Base-by-base conservation (phyloP, 1,140 invertebrate species). In the Drosophila sp. region DNA sequence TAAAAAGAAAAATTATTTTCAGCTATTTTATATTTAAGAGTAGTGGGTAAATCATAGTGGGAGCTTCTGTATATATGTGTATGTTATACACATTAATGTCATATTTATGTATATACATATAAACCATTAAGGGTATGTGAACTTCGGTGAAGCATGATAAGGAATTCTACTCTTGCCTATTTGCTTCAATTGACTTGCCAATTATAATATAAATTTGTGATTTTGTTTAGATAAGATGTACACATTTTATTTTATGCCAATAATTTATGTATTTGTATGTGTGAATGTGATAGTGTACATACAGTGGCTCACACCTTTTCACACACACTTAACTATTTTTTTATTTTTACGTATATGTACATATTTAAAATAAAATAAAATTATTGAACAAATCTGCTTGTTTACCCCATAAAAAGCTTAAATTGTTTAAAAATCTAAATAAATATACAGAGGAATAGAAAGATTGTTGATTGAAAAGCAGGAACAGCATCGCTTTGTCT, bases 151-250 rank as follows among this genome's bases (percentile, higher is more conserved):
- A 8, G 18, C 8, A 13, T 21, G 25, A 8, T 32, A 18, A 16
- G 5, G 0, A 7, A n/a, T 27, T 5, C 8, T 8, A 34, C 18
- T 16, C 4, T 36, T 41, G 36, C 7, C 11, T 36, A 54, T 27
- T 56, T 13, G 21, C 25, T 13, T 48, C n/a, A 25, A 32, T 32
- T 32, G 6, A 7, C 29, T 18, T 29, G 7, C 8, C 4, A 29
- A 29, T 40, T 41, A 14, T 16, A 14, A 61, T 9, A 16, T 29
- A 29, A 48, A 29, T 48, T 48, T 32, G 43, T 16, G 29, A n/a
- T 59, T 59, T 32, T 34, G 29, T 14, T 46, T 34, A 48, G 27
- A 48, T 59, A 59, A 59, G 3, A 46, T 18, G 32, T 53, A 18
- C 36, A 53, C 8, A 2, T 25, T 21, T 56, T 9, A 59, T 34